Evolutionary conservation across 2,113 vertebrate genomes (phyloP).

Genomic region (Oryzias curvinotus): DNA sequence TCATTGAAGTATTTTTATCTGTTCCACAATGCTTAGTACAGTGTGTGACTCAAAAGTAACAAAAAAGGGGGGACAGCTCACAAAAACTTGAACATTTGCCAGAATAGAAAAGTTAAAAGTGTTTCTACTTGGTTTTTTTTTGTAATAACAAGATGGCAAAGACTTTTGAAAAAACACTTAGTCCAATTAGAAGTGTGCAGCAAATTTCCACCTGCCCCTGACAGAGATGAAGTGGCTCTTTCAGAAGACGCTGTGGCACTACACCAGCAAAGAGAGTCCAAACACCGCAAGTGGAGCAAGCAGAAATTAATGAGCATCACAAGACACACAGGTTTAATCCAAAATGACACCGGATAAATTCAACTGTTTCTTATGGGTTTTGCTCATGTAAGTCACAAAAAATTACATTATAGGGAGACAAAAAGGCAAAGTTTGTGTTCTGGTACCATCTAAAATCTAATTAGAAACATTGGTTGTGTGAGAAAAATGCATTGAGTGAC

Average conservation of each 20-base stretch:
- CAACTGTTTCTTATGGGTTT: slow-evolving; percentile 70
- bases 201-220: slow-evolving; percentile 88
- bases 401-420: slow-evolving; percentile 9
- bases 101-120: slow-evolving; percentile 38
- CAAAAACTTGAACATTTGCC: slow-evolving; percentile 26
- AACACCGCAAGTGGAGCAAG: slow-evolving; percentile 80
- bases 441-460: background rate
- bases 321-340: slow-evolving; percentile 84
- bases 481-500: too few species aligned
- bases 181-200: slow-evolving; percentile 92
- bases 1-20: background rate
- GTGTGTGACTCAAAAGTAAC: slow-evolving; percentile 19
- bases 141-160: slow-evolving; percentile 77
- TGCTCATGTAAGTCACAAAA: slow-evolving; percentile 39
- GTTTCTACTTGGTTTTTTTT: slow-evolving; percentile 66
- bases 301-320: slow-evolving; percentile 93
- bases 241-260: slow-evolving; percentile 82
- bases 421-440: background rate
- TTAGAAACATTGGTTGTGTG: background rate
- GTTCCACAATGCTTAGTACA: slow-evolving; percentile 11
- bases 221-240: slow-evolving; percentile 93
- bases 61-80: background rate
- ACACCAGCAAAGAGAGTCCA: slow-evolving; percentile 84
- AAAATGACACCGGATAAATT: slow-evolving; percentile 82
- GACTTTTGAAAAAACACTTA: slow-evolving; percentile 88